A percentile compares a stretch with the other conserved stretches of the same genome.
Conservation (phyloP, 2,888 invertebrate genomes). For the Spicauda simplicius region DNA sequence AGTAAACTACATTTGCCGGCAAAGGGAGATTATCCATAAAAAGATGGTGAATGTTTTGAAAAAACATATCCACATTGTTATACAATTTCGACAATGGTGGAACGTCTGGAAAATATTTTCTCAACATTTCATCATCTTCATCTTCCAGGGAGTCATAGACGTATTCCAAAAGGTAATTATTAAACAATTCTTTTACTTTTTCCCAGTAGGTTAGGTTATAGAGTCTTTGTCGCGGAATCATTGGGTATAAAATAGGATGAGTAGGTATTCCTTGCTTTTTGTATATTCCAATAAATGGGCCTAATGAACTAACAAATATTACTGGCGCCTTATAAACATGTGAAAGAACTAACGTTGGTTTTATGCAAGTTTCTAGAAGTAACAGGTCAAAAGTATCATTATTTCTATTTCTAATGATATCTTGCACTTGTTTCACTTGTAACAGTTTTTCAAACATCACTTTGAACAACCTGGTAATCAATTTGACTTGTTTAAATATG, state of each 20-base stretch:
- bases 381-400: conserved; percentile 39
- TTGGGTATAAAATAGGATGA: conserved; percentile 43
- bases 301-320: conserved; percentile 42
- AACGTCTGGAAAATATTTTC: conserved; percentile 19
- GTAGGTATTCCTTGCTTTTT: conserved; percentile 39
- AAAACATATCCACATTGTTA: conserved; percentile 57
- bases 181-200: conserved; percentile 39
- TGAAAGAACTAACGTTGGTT: conserved; percentile 38
- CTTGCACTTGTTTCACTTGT: conserved; percentile 31
- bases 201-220: conserved; percentile 44
- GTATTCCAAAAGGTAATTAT: conserved; percentile 17
- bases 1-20: conserved; percentile 63
- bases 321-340: conserved; percentile 43
- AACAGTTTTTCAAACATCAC: conserved; percentile 44
- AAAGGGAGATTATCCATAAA: conserved; percentile 61
- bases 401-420: conserved; percentile 42
- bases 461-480: not conserved
- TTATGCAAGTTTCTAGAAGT: conserved; percentile 36
- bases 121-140: conserved; percentile 38
- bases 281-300: conserved; percentile 36
- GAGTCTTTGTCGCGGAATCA: conserved; percentile 33
- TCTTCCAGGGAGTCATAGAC: conserved; percentile 17
- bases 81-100: conserved; percentile 38
- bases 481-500: conserved; percentile 31
- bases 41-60: conserved; percentile 65